Percentiles rank a stretch among this genome's conserved stretches.
These are phyloP conservation scores for Gisinianus flammeolus DNA, from an alignment of 2,888 invertebrate species.

Conservation along the genomic window DNA sequence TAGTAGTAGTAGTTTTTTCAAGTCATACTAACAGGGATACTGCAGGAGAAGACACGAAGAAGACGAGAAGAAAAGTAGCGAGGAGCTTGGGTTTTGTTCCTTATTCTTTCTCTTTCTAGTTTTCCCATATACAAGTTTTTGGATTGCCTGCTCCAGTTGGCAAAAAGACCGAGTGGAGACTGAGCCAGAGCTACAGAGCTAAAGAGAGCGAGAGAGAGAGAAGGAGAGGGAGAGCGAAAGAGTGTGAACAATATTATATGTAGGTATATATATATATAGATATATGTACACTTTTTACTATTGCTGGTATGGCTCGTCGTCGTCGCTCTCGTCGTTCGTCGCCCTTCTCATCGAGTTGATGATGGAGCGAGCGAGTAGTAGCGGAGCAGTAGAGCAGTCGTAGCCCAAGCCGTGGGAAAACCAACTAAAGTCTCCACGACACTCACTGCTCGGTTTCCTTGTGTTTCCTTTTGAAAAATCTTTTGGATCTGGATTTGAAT, in stretches of 20 bases:
- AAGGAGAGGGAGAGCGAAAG: not conserved
- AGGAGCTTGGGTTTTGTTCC: no score
- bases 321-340: no score
- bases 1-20: no score
- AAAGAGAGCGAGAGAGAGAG: not conserved
- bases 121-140: not conserved
- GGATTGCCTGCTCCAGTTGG: conserved; percentile 5
- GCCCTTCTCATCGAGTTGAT: no score
- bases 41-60: no score
- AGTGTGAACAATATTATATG: no score
- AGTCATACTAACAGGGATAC: no score
- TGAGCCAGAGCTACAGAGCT: not conserved
- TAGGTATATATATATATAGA: no score
- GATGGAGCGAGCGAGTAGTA: not conserved
- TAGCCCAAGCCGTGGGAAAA: not conserved
- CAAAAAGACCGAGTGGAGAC: no score
- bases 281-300: no score
- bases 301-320: no score
- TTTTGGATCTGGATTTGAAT: not conserved
- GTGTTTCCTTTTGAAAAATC: not conserved
- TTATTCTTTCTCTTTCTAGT: conserved; percentile 1
- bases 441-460: not conserved
- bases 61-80: not conserved
- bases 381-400: not conserved
- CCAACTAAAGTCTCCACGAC: not conserved